Percentiles rank a stretch among this genome's conserved stretches.
Evolutionary conservation across 2,797 vertebrate genomes (phyloP).

Genomic region (Amniataba percoides): DNA sequence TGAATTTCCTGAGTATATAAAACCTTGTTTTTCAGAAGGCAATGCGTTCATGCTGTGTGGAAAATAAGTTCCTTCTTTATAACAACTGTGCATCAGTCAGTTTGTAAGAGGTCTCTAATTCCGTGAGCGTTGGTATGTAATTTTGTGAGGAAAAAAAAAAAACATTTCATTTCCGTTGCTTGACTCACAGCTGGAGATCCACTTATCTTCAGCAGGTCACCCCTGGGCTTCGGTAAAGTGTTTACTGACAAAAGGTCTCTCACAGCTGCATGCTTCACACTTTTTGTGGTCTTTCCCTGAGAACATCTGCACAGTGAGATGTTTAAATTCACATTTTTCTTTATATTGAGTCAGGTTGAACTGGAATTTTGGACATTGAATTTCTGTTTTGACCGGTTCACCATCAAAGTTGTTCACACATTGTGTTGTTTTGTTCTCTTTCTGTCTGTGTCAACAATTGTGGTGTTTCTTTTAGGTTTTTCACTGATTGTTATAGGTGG

Average conservation of each 20-base stretch:
- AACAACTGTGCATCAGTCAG: constrained; percentile 19
- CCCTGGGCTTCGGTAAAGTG: constrained; percentile 33
- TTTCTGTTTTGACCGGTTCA: no score
- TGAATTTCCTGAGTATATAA: constrained; percentile 5
- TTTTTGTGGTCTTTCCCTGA: no score
- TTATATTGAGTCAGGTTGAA: background rate
- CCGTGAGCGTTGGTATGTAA: constrained; percentile 7
- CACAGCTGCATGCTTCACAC: constrained; percentile 51
- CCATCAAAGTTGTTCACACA: background rate
- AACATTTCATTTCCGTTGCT: constrained; percentile 39
- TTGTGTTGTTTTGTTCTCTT: background rate
- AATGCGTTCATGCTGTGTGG: constrained; percentile 5
- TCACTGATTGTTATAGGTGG: background rate
- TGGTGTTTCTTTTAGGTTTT: background rate
- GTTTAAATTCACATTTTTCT: background rate
- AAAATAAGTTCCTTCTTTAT: constrained; percentile 38
- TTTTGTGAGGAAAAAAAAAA: constrained; percentile 23
- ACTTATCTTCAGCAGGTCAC: constrained; percentile 43
- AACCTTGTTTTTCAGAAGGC: constrained; percentile 22
- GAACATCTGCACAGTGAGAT: background rate
- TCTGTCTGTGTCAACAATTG: no score
- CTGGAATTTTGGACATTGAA: background rate
- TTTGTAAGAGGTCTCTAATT: constrained; percentile 48
- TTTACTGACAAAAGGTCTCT: constrained; percentile 43
- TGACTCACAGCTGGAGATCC: constrained; percentile 58